Base-by-base conservation (phyloP, 92 coral and sea anemone species). In the Epizoanthus ramosus region DNA sequence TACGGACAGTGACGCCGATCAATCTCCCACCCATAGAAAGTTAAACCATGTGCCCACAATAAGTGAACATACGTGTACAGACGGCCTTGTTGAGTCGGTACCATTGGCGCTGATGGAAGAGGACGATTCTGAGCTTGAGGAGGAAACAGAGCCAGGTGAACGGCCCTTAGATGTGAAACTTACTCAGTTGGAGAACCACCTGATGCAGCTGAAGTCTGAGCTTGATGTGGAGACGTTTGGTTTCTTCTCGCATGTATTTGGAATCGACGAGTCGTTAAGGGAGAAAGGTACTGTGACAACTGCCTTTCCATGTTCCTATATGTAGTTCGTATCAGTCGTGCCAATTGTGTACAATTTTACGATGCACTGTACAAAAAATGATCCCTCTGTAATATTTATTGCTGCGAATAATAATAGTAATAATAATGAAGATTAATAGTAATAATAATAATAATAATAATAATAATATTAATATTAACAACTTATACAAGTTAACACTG, bases 241-340 rank as follows among this genome's bases (percentile, higher is more conserved):
- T 68, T 93, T 90, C 81, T 93, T 93, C 87, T 93, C 97, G 0
- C 91, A 92, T 24, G 97, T 90, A 19, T 90, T 93, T 76, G 72
- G 93, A 19, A 90, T 93, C 31, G 92, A 90, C 24, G 84, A 90
- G 39, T 84, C 93, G 9, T 68, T 68, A 8, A 74, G 84, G 39
- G 92, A 84, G 12, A 81, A 76, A 74, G 97, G 97, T 92, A 23
- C 77, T 21, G 57, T 39, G 28, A 8, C 57, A 8, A 18, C 21
- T 19, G n/a, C 1, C 6, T 6, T 41, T 53, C 6, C 57, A 5
- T 71, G 33, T n/a, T 41, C 13, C 19, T 71, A 18, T 8, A 50
- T 16, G 10, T 12, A 31, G 15, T 74, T 13, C 88, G 75, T 13
- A 69, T 68, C 56, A 73, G 65, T 17, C 23, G 22, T 73, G 60